Percentiles rank a stretch among this genome's conserved stretches.
phyloP scores from a whole-genome alignment of 2,888 invertebrate genomes.

The Temnothorax rugatulus region DNA sequence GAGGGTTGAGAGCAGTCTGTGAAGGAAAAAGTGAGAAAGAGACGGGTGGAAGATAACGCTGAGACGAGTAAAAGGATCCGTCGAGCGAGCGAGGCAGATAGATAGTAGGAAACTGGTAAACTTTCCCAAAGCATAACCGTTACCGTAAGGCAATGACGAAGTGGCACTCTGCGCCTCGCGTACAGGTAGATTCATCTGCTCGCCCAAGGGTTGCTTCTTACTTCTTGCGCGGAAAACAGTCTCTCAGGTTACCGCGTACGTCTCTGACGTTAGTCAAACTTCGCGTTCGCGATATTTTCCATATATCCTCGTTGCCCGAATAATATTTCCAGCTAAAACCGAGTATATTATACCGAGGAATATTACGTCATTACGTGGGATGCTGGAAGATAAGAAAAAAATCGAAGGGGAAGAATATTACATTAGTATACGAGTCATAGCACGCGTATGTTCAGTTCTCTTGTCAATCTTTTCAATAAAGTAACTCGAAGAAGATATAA shows the following conservation, averaged over 20 bases:
- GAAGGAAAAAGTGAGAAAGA: conserved; percentile 43
- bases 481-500: background rate
- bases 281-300: conserved; percentile 11
- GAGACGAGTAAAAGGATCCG: conserved; percentile 34
- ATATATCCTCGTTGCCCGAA: background rate
- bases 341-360: background rate
- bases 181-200: conserved; percentile 74
- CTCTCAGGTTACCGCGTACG: conserved; percentile 44
- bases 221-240: conserved; percentile 49
- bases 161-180: conserved; percentile 75
- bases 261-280: conserved; percentile 47
- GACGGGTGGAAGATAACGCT: conserved; percentile 40
- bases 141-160: conserved; percentile 80
- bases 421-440: background rate
- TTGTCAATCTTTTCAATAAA: background rate
- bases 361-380: background rate
- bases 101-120: conserved; percentile 75
- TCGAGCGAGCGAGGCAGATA: conserved; percentile 48
- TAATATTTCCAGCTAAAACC: conserved; percentile 20
- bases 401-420: background rate
- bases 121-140: conserved; percentile 79
- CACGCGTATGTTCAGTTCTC: background rate
- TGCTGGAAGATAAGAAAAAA: background rate
- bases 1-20: conserved; percentile 67
- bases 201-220: conserved; percentile 57